phyloP scores from a whole-genome alignment of 2,797 vertebrate genomes.

The Rhinichthys osculus region DNA sequence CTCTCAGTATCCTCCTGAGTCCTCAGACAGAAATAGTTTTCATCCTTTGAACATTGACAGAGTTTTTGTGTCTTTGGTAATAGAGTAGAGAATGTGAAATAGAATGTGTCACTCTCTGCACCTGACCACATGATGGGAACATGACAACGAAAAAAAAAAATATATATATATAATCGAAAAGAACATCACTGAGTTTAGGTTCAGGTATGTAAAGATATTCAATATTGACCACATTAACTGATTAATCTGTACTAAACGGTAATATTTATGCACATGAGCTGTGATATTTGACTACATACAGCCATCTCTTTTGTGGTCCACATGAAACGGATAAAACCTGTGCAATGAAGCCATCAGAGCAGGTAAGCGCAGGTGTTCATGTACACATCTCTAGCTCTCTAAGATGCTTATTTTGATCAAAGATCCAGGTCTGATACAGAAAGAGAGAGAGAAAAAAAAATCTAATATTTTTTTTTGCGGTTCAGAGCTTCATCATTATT shows the following conservation, averaged over 20 bases:
- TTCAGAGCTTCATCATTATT: constrained; percentile 72
- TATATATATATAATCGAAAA: background rate
- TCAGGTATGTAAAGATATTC: background rate
- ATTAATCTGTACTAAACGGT: background rate
- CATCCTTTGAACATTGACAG: background rate
- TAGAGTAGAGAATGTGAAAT: background rate
- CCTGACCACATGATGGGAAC: background rate
- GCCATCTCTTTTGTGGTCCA: background rate
- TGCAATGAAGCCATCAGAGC: constrained; percentile 17
- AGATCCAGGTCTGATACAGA: constrained; percentile 21
- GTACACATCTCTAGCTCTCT: constrained; percentile 19
- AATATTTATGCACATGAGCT: background rate
- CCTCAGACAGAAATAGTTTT: background rate
- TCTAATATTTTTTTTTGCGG: constrained; percentile 1
- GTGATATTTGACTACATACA: background rate
- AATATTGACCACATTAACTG: background rate
- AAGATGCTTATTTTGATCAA: constrained; percentile 36
- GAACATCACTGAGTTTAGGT: background rate
- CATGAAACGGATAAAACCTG: background rate
- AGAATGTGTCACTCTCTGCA: background rate
- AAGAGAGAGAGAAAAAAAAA: background rate
- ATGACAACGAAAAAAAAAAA: background rate
- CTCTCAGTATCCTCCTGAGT: background rate
- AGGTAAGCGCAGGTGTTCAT: constrained; percentile 6
- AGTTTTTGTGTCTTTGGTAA: background rate